phyloP scores from a whole-genome alignment of 2,888 invertebrate genomes.

The Euzetes globulus region DNA sequence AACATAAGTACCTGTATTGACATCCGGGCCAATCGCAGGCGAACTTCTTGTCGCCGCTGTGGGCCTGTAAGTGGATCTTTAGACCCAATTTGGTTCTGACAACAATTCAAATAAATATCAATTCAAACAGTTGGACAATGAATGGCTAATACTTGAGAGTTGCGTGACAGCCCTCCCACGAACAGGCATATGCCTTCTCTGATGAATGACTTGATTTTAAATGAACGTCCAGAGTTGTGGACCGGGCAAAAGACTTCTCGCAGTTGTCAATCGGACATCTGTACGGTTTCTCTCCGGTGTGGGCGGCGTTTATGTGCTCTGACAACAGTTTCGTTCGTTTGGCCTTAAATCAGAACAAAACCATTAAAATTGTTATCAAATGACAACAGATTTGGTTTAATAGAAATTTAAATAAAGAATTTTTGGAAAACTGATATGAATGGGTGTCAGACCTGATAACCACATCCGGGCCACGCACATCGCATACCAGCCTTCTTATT shows the following conservation, averaged over 20 bases:
- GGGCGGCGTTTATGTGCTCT: conserved; percentile 28
- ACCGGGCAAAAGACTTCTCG: conserved; percentile 9
- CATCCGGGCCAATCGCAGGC: conserved; percentile 31
- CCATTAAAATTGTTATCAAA: too few species aligned
- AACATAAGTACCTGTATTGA: too few species aligned
- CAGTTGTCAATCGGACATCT: not conserved
- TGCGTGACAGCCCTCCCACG: conserved; percentile 28
- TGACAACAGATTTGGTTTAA: too few species aligned
- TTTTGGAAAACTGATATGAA: too few species aligned
- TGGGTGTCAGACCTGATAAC: conserved; percentile 11
- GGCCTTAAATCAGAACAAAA: too few species aligned
- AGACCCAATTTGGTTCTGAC: conserved; percentile 29
- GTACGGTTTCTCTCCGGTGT: conserved; percentile 24
- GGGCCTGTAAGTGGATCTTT: conserved; percentile 12
- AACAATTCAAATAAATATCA: too few species aligned
- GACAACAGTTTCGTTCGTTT: conserved; percentile 15
- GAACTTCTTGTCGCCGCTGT: conserved; percentile 29
- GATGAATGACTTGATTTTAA: not conserved
- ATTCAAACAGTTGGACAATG: too few species aligned
- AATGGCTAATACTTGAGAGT: too few species aligned
- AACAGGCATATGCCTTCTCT: not conserved
- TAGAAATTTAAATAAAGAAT: too few species aligned
- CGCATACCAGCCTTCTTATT: not conserved
- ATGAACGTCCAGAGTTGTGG: conserved; percentile 23
- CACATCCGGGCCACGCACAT: conserved; percentile 20